Conservation (phyloP, 2,888 invertebrate genomes). For the Dynastes grantii region DNA sequence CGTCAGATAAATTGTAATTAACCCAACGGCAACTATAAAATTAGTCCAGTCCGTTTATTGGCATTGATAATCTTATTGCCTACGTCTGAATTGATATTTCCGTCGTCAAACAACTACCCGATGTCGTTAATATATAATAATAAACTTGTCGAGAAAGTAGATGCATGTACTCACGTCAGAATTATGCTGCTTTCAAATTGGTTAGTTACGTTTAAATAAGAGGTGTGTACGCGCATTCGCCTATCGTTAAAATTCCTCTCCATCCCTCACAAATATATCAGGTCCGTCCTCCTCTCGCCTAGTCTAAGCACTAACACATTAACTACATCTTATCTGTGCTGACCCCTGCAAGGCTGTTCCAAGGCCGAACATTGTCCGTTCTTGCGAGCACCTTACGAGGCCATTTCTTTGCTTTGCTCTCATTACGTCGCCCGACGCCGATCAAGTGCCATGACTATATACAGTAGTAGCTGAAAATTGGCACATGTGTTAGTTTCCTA, state of each 20-base stretch:
- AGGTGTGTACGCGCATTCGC: constrained; percentile 9
- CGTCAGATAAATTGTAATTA: background rate
- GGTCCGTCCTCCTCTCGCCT: constrained; percentile 12
- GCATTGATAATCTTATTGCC: constrained; percentile 17
- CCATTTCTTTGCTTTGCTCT: constrained; percentile 63
- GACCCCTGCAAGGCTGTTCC: constrained; percentile 71
- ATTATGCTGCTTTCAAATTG: background rate
- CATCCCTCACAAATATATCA: constrained; percentile 25
- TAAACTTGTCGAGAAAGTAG: background rate
- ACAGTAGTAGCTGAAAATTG: background rate
- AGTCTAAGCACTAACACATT: constrained; percentile 8
- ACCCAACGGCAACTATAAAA: constrained; percentile 17
- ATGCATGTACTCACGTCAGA: background rate
- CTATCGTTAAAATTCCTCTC: constrained; percentile 38
- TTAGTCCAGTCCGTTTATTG: constrained; percentile 11
- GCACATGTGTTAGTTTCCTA: background rate
- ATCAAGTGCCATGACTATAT: constrained; percentile 12
- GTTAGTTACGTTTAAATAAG: constrained; percentile 2
- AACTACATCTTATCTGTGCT: constrained; percentile 51
- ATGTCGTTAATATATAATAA: background rate
- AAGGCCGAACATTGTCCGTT: constrained; percentile 71
- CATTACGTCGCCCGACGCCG: constrained; percentile 64
- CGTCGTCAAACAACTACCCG: constrained; percentile 16
- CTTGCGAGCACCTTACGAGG: constrained; percentile 63
- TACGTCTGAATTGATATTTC: constrained; percentile 12